Evolutionary conservation across 1,140 invertebrate genomes (phyloP).

Genomic region (Charaxes varanes): DNA sequence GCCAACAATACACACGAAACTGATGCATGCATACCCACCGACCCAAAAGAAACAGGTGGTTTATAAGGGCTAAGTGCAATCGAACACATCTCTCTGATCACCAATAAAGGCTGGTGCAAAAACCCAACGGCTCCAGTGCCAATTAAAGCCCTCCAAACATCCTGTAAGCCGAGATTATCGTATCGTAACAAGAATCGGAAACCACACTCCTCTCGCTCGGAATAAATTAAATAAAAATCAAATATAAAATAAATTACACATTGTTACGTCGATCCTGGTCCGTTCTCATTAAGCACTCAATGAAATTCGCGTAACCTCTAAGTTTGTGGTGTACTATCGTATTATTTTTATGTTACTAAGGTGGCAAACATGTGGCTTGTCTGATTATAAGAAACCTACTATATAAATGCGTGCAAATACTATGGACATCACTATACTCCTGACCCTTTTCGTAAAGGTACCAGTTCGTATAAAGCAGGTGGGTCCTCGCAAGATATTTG

Average conservation of each 20-base stretch:
- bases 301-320: neutral
- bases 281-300: conserved; percentile 39
- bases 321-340: too few relatives aligned
- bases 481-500: too few relatives aligned
- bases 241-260: conserved; percentile 64
- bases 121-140: conserved; percentile 51
- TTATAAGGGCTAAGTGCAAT: conserved; percentile 10
- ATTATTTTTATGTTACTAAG: too few relatives aligned
- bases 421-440: too few relatives aligned
- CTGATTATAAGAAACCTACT: too few relatives aligned
- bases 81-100: conserved; percentile 22
- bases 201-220: conserved; percentile 56
- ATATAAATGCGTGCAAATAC: too few relatives aligned
- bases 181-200: conserved; percentile 61
- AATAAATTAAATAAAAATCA: conserved; percentile 69
- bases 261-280: conserved; percentile 36
- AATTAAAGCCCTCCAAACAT: conserved; percentile 66
- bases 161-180: conserved; percentile 68
- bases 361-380: too few relatives aligned
- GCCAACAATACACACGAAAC: too few relatives aligned
- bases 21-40: neutral
- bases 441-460: too few relatives aligned
- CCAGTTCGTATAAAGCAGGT: too few relatives aligned
- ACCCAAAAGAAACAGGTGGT: conserved; percentile 8
- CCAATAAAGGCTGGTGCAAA: conserved; percentile 45